Base-by-base conservation (phyloP, 2,888 invertebrate species). In the Heliconius aoede region DNA sequence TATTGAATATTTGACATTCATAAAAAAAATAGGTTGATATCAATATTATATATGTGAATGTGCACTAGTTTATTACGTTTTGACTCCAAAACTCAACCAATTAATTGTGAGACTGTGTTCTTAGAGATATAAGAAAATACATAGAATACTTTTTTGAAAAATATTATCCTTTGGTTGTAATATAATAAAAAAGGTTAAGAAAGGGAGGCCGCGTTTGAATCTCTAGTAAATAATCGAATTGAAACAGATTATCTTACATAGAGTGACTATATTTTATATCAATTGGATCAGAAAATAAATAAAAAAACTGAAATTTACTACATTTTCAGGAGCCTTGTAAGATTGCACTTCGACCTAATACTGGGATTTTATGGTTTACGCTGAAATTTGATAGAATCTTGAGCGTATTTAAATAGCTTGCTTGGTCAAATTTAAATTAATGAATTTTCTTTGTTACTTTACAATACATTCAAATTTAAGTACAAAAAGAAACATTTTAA, bases 351-450 rank as follows among this genome's bases (percentile, higher is more conserved):
- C 21, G 28, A 3, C 60, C 72, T 71, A 78, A 74, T 76, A 76
- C 61, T 13, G 60, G 28, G 26, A 67, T 73, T 76, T 72, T 62
- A 76, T 69, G 67, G 36, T 71, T 62, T 73, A 69, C 76, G 4
- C 11, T 40, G 60, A 76, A 74, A 72, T 78, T 74, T 76, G 76
- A 76, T 76, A 76, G 65, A 60, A 74, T 72, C 67, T 65, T 32
- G 51, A 73, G 62, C 13, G 71, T 69, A 73, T 69, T 71, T n/a
- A n/a, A n/a, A n/a, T n/a, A n/a, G 15, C 71, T 55, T 18, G 13
- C 32, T 21, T 13, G n/a, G 11, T 5, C 60, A 58, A 67, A 67
- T 21, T 65, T 24, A 51, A 5, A 51, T 46, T 18, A 30, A 64
- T 51, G 13, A n/a, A 73, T 30, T 51, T 55, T n/a, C 9, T 65